A percentile compares a stretch with the other conserved stretches of the same genome.
Evolutionary conservation across 2,888 invertebrate species (phyloP).

Genomic region (Nasonovia ribisnigri): DNA sequence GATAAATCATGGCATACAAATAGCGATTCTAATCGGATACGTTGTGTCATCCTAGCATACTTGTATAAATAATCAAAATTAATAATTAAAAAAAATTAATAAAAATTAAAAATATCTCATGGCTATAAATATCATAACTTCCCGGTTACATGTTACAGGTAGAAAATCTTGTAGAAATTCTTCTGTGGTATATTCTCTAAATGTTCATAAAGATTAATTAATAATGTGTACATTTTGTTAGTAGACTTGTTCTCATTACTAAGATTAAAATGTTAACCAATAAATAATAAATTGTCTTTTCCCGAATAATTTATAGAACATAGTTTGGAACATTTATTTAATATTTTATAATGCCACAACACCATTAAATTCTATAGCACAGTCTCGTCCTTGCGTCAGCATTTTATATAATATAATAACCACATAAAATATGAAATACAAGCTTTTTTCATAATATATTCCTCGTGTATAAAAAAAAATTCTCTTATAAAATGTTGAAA

Average conservation of each 20-base stretch:
- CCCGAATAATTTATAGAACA: background rate
- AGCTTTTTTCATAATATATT: background rate
- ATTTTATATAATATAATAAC: background rate
- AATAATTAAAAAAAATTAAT: too few relatives aligned
- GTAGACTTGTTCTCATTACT: background rate
- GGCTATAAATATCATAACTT: too few relatives aligned
- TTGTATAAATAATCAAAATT: too few relatives aligned
- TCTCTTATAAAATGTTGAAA: background rate
- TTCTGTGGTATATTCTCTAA: background rate
- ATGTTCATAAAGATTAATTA: background rate
- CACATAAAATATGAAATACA: background rate
- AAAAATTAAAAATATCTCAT: too few relatives aligned
- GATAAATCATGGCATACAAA: too few relatives aligned
- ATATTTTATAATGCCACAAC: background rate
- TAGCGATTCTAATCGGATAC: too few relatives aligned
- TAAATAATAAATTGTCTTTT: background rate
- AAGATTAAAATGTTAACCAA: background rate
- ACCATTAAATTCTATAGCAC: background rate
- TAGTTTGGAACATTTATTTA: background rate
- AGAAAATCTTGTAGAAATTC: too few relatives aligned
- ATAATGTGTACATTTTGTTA: background rate
- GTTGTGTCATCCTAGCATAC: too few relatives aligned
- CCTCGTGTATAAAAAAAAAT: background rate
- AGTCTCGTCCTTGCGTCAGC: background rate
- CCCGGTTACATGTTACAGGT: too few relatives aligned